Evolutionary conservation across 2,888 invertebrate genomes (phyloP).

Genomic region (Drosophila quasianomalipes): DNA sequence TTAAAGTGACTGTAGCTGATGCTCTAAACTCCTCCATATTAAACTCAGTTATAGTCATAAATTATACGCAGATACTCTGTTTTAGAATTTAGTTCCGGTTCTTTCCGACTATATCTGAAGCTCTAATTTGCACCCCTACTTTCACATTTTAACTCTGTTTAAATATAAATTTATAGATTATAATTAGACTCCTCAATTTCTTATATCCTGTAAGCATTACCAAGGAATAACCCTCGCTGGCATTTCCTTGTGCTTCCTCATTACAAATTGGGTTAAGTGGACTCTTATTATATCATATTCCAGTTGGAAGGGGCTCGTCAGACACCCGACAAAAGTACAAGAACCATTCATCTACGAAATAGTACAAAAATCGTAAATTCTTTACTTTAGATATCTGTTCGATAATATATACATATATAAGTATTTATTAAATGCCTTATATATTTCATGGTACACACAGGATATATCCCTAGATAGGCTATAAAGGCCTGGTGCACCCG

Average conservation of each 20-base stretch:
- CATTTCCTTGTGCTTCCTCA: conserved; percentile 11
- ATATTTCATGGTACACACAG: neutral
- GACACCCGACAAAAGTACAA: neutral
- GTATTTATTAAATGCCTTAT: neutral
- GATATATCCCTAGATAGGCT: neutral
- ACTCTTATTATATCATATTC: conserved; percentile 64
- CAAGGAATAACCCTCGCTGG: conserved; percentile 13
- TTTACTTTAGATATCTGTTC: neutral
- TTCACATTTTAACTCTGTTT: neutral
- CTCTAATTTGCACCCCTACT: neutral
- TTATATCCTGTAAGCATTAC: neutral
- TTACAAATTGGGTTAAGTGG: conserved; percentile 72
- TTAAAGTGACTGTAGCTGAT: too few species aligned
- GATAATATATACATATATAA: neutral
- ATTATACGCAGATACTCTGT: too few species aligned
- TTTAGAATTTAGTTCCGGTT: too few species aligned
- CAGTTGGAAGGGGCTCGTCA: neutral
- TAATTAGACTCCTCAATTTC: neutral
- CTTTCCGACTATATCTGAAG: neutral
- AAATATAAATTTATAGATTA: neutral
- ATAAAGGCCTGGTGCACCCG: neutral
- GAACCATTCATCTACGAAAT: neutral
- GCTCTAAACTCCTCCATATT: too few species aligned
- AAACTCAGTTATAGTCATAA: too few species aligned
- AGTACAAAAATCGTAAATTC: neutral